Percentiles rank a stretch among this genome's conserved stretches.
Evolutionary conservation across 1,140 invertebrate species (phyloP).

Genomic region (Latrodectus geometricus): DNA sequence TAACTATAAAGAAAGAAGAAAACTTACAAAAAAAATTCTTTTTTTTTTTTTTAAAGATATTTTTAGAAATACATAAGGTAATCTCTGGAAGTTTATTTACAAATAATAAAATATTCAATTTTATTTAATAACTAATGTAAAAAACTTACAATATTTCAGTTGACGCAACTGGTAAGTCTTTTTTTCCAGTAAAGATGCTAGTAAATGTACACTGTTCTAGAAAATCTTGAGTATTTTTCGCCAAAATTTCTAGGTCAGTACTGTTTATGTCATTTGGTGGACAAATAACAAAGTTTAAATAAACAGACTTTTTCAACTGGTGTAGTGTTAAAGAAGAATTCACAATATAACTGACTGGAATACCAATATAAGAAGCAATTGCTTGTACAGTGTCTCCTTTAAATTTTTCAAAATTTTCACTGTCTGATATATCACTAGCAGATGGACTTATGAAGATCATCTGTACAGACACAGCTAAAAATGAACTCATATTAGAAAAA

Average conservation of each 20-base stretch:
- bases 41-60: no score
- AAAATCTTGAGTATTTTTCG: slow-evolving; percentile 7
- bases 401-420: background rate
- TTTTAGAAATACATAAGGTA: no score
- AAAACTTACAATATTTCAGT: background rate
- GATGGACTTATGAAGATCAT: slow-evolving; percentile 12
- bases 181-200: slow-evolving; percentile 3
- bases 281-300: slow-evolving; percentile 22
- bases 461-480: background rate
- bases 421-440: background rate
- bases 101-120: no score
- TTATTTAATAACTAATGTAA: no score
- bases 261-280: background rate
- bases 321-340: slow-evolving; percentile 3
- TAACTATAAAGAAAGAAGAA: no score
- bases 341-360: slow-evolving; percentile 18
- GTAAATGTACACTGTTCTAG: background rate
- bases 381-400: slow-evolving; percentile 4
- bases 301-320: background rate
- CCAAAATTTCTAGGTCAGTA: background rate
- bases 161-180: slow-evolving; percentile 15
- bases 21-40: no score
- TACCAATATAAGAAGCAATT: slow-evolving; percentile 6
- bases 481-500: no score
- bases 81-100: no score